Evolutionary conservation across 2,113 vertebrate species (phyloP).

Genomic region (Himantopus leucocephalus): DNA sequence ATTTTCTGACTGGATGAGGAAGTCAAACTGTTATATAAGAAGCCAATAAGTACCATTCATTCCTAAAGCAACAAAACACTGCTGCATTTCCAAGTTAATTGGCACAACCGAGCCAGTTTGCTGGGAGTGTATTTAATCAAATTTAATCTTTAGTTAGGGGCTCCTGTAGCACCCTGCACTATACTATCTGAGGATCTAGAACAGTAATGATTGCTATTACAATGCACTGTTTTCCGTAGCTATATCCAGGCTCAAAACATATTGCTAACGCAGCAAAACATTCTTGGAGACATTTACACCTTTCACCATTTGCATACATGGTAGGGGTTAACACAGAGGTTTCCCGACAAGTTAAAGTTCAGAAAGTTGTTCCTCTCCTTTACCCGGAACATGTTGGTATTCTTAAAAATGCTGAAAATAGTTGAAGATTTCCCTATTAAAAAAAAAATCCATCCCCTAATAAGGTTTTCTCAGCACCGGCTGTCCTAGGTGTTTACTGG

Average conservation of each 20-base stretch:
- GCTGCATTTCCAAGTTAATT: background rate
- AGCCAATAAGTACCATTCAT: constrained; percentile 31
- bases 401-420: background rate
- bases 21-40: constrained; percentile 64
- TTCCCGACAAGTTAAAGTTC: background rate
- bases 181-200: background rate
- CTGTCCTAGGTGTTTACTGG: background rate
- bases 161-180: constrained; percentile 8
- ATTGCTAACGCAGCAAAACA: background rate
- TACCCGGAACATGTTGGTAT: background rate
- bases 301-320: background rate
- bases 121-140: constrained; percentile 12
- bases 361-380: background rate
- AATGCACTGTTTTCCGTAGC: background rate
- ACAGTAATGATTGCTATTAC: background rate
- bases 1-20: constrained; percentile 55
- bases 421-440: background rate
- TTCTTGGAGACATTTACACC: background rate
- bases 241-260: background rate
- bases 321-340: background rate
- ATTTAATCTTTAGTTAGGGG: constrained; percentile 16
- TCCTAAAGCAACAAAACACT: constrained; percentile 26
- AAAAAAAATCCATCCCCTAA: background rate
- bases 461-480: background rate
- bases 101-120: background rate